A percentile compares a stretch with the other conserved stretches of the same genome.
phyloP scores from a whole-genome alignment of 2,888 invertebrate genomes.

The Trisateles emortualis region DNA sequence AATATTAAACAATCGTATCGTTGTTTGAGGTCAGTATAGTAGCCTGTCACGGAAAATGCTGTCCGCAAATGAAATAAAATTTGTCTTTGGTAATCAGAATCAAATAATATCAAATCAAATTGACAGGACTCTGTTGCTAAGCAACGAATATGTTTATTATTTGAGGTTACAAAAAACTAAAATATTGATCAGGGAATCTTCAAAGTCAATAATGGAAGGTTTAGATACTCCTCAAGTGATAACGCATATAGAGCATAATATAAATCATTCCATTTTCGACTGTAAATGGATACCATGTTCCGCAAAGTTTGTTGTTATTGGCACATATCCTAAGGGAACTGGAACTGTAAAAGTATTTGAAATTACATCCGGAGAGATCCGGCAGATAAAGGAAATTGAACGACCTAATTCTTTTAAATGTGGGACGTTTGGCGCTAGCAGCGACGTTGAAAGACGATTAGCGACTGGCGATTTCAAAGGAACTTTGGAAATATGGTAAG shows the following conservation, averaged over 20 bases:
- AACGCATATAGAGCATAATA: conserved; percentile 92
- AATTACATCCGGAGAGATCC: conserved; percentile 90
- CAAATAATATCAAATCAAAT: no score
- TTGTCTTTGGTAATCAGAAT: background rate
- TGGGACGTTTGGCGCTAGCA: conserved; percentile 96
- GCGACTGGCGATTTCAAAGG: conserved; percentile 97
- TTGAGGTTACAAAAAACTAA: conserved; percentile 55
- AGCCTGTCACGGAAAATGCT: no score
- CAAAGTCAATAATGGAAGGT: conserved; percentile 58
- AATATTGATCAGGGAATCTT: no score
- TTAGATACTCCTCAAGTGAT: conserved; percentile 95
- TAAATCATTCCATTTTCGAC: conserved; percentile 96
- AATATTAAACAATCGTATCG: no score
- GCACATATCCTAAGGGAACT: conserved; percentile 93
- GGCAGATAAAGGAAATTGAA: conserved; percentile 91
- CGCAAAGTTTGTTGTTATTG: conserved; percentile 96
- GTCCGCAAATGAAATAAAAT: background rate
- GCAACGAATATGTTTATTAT: conserved; percentile 61
- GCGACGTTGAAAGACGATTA: conserved; percentile 92
- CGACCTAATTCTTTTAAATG: conserved; percentile 96
- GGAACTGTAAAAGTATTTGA: conserved; percentile 95
- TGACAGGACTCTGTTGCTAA: conserved; percentile 59
- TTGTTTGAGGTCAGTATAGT: no score
- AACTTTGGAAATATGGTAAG: conserved; percentile 93
- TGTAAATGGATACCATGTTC: conserved; percentile 98